Conservation (phyloP, 1,140 invertebrate genomes). For the Penaeus chinensis region DNA sequence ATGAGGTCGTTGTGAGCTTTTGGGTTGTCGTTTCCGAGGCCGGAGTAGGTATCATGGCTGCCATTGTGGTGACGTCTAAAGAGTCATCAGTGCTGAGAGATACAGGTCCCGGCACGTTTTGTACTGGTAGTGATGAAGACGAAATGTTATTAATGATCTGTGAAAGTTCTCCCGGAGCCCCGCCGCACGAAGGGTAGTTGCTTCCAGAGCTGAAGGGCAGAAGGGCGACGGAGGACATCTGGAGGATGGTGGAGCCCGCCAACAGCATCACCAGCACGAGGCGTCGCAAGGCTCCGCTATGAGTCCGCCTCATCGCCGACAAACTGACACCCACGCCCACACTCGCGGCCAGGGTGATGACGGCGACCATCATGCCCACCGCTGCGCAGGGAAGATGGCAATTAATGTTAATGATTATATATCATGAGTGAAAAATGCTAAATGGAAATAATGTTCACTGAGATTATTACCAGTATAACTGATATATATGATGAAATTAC, state of each 20-base stretch:
- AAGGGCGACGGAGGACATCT: slow-evolving; percentile 18
- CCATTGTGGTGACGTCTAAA: too few species aligned
- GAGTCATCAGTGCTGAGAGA: too few species aligned
- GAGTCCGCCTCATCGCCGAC: slow-evolving; percentile 15
- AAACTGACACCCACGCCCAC: slow-evolving; percentile 28
- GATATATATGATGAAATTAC: too few species aligned
- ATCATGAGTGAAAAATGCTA: too few species aligned
- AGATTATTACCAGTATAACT: too few species aligned
- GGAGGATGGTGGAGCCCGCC: slow-evolving; percentile 3
- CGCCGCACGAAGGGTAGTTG: background rate
- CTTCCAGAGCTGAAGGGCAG: background rate
- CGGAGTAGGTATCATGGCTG: too few species aligned
- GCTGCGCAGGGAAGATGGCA: background rate
- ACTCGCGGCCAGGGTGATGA: slow-evolving; percentile 2
- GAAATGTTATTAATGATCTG: background rate
- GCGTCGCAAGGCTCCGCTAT: slow-evolving; percentile 41
- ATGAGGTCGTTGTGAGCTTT: too few species aligned
- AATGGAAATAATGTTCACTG: too few species aligned
- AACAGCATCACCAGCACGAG: slow-evolving; percentile 35
- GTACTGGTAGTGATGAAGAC: background rate
- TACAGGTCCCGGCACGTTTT: background rate
- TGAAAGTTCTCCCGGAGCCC: background rate
- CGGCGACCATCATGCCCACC: slow-evolving; percentile 27
- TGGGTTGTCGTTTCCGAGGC: too few species aligned
- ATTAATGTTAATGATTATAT: background rate